A percentile compares a stretch with the other conserved stretches of the same genome.
phyloP scores from a whole-genome alignment of 2,113 vertebrate species.

The Tiliqua scincoides region DNA sequence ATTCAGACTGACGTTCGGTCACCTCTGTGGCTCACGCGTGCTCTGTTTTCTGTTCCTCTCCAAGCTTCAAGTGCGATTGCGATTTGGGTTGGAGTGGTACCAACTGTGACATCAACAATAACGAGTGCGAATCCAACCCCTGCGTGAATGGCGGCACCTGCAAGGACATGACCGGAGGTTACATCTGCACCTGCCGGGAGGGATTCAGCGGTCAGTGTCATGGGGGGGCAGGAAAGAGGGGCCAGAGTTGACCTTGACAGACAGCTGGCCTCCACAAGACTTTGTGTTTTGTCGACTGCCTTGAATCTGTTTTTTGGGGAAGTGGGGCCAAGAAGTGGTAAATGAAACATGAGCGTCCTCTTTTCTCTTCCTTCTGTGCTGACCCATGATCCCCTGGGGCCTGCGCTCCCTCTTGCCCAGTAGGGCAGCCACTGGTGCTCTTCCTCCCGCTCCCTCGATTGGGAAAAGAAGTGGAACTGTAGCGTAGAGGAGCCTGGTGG shows the following conservation, averaged over 20 bases:
- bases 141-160: constrained; percentile 95
- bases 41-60: constrained; percentile 10
- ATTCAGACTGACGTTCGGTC: too few species aligned
- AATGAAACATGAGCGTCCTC: neutral
- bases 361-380: too few species aligned
- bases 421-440: too few species aligned
- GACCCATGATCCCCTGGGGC: too few species aligned
- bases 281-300: neutral
- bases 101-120: constrained; percentile 93
- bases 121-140: constrained; percentile 95
- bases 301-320: neutral
- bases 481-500: too few species aligned
- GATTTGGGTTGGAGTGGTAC: constrained; percentile 92
- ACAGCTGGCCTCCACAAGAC: neutral
- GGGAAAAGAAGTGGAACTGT: too few species aligned
- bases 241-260: too few species aligned
- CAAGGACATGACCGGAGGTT: constrained; percentile 95
- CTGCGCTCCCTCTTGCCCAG: too few species aligned
- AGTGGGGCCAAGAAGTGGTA: neutral
- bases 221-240: neutral
- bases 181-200: constrained; percentile 88
- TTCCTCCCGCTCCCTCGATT: too few species aligned
- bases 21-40: neutral
- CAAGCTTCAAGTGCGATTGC: constrained; percentile 89
- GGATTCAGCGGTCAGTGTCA: constrained; percentile 90